Evolutionary conservation across 1,140 invertebrate species (phyloP), one percentile per base, ranked within the genome.

Genomic region (Drosophila hydei): DNA sequence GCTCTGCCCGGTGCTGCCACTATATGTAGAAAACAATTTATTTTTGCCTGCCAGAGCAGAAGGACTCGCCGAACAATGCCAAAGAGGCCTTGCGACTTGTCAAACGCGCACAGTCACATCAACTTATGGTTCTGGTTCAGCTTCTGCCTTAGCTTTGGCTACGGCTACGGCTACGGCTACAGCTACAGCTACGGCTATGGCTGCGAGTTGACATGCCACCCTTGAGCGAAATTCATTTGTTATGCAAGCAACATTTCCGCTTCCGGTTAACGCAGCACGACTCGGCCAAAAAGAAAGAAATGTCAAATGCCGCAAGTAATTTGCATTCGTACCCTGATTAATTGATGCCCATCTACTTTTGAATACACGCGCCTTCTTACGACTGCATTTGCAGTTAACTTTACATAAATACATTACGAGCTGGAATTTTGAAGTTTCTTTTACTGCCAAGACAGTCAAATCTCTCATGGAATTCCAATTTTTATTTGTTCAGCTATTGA

Each of bases 231-330:
- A 83, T 83, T 85, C 79, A 85, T 84, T 84, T 84, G 80, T 84
- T 84, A 84, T 84, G 80, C 79, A 84, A 79, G 79, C 80, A 69
- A 85, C 80, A 84, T 84, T 84, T 84, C 79, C 79, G 79, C 76
- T 84, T 84, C 80, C 79, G 79, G 76, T 84, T 84, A 85, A 73
- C 80, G 83, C 79, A 85, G 79, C 72, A 62, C 75, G 67, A 67
- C 47, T 38, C 43, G 33, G 43, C 38, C 55, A 48, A 52, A 56
- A 58, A 47, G 47, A 45, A 75, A 56, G 56, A 75, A 75, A 74
- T 64, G 74, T 84, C 79, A 84, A 85, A 74, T 79, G 47, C 55
- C 63, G 61, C 56, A 84, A 85, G 75, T 69, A 79, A 84, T 84
- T 84, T 84, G 68, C 79, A 84, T 84, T 84, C 68, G 59, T 47